Base-by-base conservation (phyloP, 2,113 vertebrate species). In the Pedionomus torquatus region DNA sequence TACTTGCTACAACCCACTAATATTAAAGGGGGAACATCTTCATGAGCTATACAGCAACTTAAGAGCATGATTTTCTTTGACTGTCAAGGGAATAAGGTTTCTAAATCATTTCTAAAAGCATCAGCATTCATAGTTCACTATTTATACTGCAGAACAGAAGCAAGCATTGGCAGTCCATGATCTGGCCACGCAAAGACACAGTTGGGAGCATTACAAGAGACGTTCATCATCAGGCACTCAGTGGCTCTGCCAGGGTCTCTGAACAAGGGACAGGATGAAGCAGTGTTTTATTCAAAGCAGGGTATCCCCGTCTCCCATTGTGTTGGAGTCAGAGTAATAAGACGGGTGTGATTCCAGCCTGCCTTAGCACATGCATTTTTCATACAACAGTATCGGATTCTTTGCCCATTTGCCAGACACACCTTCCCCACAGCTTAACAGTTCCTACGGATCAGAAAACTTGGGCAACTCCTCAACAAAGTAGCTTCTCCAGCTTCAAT, bases 91-190 rank as follows among this genome's bases (percentile, higher is more conserved):
- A 93, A 68, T 71, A 87, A 83, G 43, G 41, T 95, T 85, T 93
- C 90, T 86, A 91, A 90, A 93, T 86, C 2, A 86, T 66, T 28
- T 89, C 30, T 75, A 61, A 92, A 95, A 89, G 44, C 52, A 68
- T 30, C 30, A 94, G 39, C 51, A 61, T 89, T 90, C 55, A 64
- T 25, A 87, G 55, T 57, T 92, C 21, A 44, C 55, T 89, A 89
- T 83, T 87, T 86, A 69, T 65, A 28, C 39, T 0, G 8, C 41
- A 91, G 61, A 58, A 90, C 64, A 90, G 60, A 66, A 90, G 39
- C 4, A 49, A n/a, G 2, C 46, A 23, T 20, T 91, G 83, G 77
- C 61, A 79, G 69, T 52, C 61, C 61, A 9, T 72, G 94, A 79
- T 68, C 60, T 91, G 90, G 61, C 77, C n/a, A 16, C 41, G 60